Evolutionary conservation across 2,113 vertebrate species (phyloP), one percentile per base, ranked within the genome.

Genomic region (Apistogramma diplotaenia): DNA sequence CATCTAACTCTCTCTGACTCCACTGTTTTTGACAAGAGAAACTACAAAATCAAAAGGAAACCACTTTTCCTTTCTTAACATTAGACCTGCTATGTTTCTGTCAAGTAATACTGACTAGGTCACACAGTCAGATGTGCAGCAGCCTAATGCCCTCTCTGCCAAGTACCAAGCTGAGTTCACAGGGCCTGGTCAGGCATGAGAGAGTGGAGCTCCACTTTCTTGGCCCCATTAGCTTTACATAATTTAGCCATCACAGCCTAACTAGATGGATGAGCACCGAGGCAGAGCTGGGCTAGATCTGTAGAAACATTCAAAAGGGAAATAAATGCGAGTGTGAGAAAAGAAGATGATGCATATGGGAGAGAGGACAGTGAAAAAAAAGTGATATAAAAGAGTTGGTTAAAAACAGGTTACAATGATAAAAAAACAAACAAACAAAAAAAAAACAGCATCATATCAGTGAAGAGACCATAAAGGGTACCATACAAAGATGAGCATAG

Each of bases 191-290:
- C 43, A 71, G 79, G 74, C 79, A 77, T 61, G 43, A 80, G 78
- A 81, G 59, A 85, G 59, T 81, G 77, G 59, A 89, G 78, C 73
- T 83, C 53, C 62, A 78, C 58, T 89, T 80, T 35, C 57, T 21
- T 59, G 37, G 85, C 65, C 80, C 86, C 79, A 90, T 91, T 90
- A 91, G 81, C 81, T 90, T 93, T 89, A 91, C 87, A 93, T 90
- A 93, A 94, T 92, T 90, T 72, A 84, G 57, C 85, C 55, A 89
- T 92, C 78, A 79, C 40, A 83, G 71, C 37, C 77, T 74, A 88
- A 89, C 87, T 82, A 56, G 80, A 87, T 85, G 76, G 75, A 89
- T 85, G 82, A 84, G 70, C 43, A 74, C 60, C 60, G 51, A 70
- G 74, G 51, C 18, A 3, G 43, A 43, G 75, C 53, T 71, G 27